Evolutionary conservation across 2,888 invertebrate genomes (phyloP).

Genomic region (Apodemia mormo): DNA sequence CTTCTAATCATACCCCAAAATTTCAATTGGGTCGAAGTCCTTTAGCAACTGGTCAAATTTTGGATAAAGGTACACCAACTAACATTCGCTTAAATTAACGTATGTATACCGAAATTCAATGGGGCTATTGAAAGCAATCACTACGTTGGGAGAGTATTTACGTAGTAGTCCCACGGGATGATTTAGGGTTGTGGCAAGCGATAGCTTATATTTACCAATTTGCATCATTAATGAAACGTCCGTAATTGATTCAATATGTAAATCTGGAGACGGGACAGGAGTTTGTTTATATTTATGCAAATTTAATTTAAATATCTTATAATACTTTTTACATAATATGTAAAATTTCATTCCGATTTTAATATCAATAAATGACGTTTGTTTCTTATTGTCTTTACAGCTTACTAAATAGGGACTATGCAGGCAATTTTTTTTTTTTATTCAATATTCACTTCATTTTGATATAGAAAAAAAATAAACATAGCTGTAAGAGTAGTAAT

Average conservation of each 20-base stretch:
- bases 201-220: constrained; percentile 72
- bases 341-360: too few species aligned
- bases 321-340: background rate
- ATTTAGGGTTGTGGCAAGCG: constrained; percentile 52
- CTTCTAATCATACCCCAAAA: constrained; percentile 24
- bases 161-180: constrained; percentile 59
- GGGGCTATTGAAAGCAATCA: constrained; percentile 55
- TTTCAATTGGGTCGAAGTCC: constrained; percentile 31
- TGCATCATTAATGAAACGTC: constrained; percentile 67
- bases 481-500: too few species aligned
- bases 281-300: constrained; percentile 21
- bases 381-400: too few species aligned
- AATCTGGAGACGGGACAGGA: constrained; percentile 44
- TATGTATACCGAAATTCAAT: constrained; percentile 46
- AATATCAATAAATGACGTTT: too few species aligned
- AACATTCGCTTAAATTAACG: constrained; percentile 36
- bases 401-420: too few species aligned
- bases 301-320: constrained; percentile 15
- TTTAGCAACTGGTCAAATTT: constrained; percentile 8
- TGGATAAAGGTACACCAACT: constrained; percentile 18
- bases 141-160: constrained; percentile 53
- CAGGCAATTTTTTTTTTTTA: too few species aligned
- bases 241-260: constrained; percentile 70
- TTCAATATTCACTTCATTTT: too few species aligned
- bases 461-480: too few species aligned